Percentiles rank a stretch among this genome's conserved stretches.
phyloP scores from a whole-genome alignment of 2,113 vertebrate species.

The Malaclemys terrapin region DNA sequence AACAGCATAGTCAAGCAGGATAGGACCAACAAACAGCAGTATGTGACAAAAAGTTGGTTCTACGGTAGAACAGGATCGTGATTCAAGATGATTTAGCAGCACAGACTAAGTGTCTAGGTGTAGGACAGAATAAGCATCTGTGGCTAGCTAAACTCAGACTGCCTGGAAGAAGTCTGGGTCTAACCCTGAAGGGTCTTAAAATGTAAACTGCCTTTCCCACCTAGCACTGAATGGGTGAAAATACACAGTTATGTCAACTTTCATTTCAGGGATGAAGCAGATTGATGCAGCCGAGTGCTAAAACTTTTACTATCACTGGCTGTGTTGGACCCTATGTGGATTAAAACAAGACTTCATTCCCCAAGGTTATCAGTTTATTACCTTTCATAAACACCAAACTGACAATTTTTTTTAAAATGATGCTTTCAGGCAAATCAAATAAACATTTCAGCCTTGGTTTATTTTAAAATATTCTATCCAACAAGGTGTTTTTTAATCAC shows the following conservation, averaged over 20 bases:
- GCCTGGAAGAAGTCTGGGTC: neutral
- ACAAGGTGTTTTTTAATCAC: neutral
- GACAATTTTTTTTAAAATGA: neutral
- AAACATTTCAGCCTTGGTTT: neutral
- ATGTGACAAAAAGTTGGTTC: neutral
- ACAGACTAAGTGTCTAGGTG: neutral
- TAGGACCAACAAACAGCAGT: neutral
- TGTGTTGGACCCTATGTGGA: neutral
- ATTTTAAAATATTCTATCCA: neutral
- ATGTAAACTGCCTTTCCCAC: neutral
- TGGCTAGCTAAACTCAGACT: neutral
- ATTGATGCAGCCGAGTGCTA: neutral
- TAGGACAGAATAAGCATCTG: neutral
- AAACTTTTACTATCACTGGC: neutral
- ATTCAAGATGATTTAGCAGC: neutral
- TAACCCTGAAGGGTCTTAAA: neutral
- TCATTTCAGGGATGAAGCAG: neutral
- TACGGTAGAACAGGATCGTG: neutral
- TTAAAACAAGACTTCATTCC: neutral
- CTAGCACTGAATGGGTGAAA: neutral
- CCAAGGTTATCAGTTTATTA: neutral
- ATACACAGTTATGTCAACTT: neutral
- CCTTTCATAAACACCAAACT: neutral
- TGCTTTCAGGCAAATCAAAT: rapidly evolving
- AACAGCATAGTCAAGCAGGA: neutral